A percentile compares a stretch with the other conserved stretches of the same genome.
Conservation (phyloP, 2,113 vertebrate species). For the Scomber colias region DNA sequence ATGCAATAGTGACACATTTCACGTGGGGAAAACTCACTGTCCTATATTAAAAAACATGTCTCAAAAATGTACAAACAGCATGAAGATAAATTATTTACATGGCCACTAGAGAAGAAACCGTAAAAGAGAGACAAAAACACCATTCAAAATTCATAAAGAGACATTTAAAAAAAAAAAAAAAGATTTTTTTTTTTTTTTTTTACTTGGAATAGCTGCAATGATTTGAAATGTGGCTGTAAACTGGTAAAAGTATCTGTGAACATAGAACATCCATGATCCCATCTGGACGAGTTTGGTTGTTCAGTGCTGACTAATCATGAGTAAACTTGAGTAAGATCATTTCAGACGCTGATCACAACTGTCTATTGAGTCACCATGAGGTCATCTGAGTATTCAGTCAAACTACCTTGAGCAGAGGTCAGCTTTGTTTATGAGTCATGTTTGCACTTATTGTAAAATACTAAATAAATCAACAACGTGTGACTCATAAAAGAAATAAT, state of each 20-base stretch:
- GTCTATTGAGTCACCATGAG: constrained; percentile 28
- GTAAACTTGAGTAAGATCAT: constrained; percentile 29
- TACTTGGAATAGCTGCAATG: too few species aligned
- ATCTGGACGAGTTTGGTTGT: constrained; percentile 1
- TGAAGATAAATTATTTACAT: too few species aligned
- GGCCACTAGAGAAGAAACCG: too few species aligned
- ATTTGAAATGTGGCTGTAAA: neutral
- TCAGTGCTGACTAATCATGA: constrained; percentile 18
- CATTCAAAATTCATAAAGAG: too few species aligned
- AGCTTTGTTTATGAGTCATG: neutral
- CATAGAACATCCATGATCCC: constrained; percentile 2
- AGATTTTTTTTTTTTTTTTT: too few species aligned
- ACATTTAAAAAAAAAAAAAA: too few species aligned
- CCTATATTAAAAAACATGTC: too few species aligned
- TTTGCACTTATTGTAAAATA: neutral
- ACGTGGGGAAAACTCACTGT: too few species aligned
- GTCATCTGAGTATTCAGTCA: constrained; percentile 9
- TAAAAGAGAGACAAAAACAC: too few species aligned
- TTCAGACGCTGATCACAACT: constrained; percentile 19
- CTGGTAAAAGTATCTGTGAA: neutral
- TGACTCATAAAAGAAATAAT: neutral
- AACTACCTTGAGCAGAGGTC: neutral
- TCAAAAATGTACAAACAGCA: too few species aligned
- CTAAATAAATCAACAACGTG: neutral
- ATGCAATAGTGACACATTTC: too few species aligned